A percentile compares a stretch with the other conserved stretches of the same genome.
Evolutionary conservation across 2,797 vertebrate genomes (phyloP).

Genomic region (Lycodopsis pacificus): DNA sequence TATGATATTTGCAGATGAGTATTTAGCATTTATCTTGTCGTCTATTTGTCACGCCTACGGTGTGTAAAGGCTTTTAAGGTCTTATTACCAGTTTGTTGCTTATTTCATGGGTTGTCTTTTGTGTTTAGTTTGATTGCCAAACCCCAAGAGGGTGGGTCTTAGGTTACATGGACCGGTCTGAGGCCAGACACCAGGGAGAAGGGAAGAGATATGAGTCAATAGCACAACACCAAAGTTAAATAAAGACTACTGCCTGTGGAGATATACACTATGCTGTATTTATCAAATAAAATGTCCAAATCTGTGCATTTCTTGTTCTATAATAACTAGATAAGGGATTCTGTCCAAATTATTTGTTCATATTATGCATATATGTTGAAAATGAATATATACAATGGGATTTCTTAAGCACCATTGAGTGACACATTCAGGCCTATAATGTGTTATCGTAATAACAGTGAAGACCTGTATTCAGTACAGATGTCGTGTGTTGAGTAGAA

Average conservation of each 20-base stretch:
- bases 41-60: no score
- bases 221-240: no score
- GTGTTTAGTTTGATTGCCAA: not conserved
- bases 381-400: no score
- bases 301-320: not conserved
- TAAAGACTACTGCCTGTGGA: not conserved
- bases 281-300: not conserved
- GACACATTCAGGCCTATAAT: not conserved
- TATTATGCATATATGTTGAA: no score
- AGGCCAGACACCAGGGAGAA: no score
- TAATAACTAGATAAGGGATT: no score
- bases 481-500: not conserved
- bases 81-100: not conserved
- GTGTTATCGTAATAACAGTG: not conserved
- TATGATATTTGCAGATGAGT: not conserved
- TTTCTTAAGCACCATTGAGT: no score
- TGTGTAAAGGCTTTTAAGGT: not conserved
- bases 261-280: not conserved
- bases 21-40: not conserved
- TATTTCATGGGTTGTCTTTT: not conserved
- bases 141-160: not conserved
- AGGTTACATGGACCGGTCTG: not conserved
- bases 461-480: not conserved
- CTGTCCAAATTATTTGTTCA: no score
- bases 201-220: no score